These are phyloP conservation scores for Brachynemurus nebulosus DNA, from an alignment of 2,888 invertebrate genomes.

Conservation along the genomic window DNA sequence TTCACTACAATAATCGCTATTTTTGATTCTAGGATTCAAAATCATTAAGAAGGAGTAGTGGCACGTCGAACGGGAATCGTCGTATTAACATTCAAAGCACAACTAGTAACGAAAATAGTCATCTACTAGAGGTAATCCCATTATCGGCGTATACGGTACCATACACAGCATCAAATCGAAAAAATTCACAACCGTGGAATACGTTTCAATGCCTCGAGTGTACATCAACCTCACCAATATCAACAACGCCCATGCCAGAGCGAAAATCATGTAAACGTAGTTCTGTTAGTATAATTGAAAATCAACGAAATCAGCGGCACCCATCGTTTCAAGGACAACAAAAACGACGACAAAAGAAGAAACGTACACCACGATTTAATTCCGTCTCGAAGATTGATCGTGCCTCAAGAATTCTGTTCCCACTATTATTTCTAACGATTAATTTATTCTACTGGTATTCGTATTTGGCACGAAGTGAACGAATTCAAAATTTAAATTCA, in stretches of 20 bases:
- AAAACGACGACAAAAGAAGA: conserved; percentile 28
- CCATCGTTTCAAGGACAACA: conserved; percentile 20
- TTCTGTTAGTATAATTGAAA: conserved; percentile 19
- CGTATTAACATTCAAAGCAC: neutral
- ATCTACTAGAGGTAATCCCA: conserved; percentile 45
- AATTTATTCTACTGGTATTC: conserved; percentile 70
- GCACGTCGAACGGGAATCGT: conserved; percentile 5
- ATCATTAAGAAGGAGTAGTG: conserved; percentile 11
- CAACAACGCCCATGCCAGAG: neutral
- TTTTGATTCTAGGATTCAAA: conserved; percentile 12
- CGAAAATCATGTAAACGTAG: conserved; percentile 13
- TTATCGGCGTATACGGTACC: conserved; percentile 43
- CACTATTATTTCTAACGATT: conserved; percentile 56
- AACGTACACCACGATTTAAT: conserved; percentile 50
- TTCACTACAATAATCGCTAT: too few species aligned
- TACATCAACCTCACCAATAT: conserved; percentile 13
- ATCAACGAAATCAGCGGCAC: conserved; percentile 17
- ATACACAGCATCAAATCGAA: conserved; percentile 26
- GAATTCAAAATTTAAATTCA: conserved; percentile 30
- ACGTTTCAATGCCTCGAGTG: conserved; percentile 27
- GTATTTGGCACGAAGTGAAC: conserved; percentile 48
- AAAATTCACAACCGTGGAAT: conserved; percentile 31
- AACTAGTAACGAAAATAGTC: conserved; percentile 6
- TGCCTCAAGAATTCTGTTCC: conserved; percentile 60
- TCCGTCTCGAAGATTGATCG: conserved; percentile 71